phyloP scores from a whole-genome alignment of 2,888 invertebrate genomes.

The Mesorhabditis belari region DNA sequence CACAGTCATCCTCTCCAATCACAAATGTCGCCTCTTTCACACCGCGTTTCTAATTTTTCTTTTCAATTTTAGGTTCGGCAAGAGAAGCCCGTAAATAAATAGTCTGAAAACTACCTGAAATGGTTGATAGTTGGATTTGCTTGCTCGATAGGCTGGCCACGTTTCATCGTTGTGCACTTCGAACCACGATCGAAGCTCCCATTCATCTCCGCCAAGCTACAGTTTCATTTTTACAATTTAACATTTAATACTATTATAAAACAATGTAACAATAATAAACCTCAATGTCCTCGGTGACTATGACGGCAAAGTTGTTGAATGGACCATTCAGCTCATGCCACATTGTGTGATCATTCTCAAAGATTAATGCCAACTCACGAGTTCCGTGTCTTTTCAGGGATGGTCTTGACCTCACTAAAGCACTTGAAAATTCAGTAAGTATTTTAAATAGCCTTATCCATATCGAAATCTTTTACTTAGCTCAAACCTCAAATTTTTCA shows the following conservation, averaged over 20 bases:
- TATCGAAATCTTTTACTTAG: too few species aligned
- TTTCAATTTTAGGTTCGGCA: too few species aligned
- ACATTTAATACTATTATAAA: not conserved
- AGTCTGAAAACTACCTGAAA: too few species aligned
- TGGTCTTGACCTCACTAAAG: constrained; percentile 26
- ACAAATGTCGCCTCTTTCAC: constrained; percentile 33
- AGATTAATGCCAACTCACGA: constrained; percentile 39
- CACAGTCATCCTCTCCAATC: constrained; percentile 48
- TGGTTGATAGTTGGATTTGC: constrained; percentile 8
- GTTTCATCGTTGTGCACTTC: constrained; percentile 45
- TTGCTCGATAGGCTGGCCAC: constrained; percentile 22
- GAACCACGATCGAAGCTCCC: constrained; percentile 46
- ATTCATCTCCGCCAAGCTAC: constrained; percentile 43
- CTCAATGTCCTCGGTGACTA: constrained; percentile 43
- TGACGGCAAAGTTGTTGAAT: constrained; percentile 46
- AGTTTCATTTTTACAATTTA: not conserved
- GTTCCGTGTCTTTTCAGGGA: constrained; percentile 40
- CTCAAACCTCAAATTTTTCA: too few species aligned
- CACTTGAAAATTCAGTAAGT: too few species aligned
- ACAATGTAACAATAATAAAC: too few species aligned
- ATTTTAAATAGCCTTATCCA: too few species aligned
- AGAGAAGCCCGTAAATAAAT: constrained; percentile 45
- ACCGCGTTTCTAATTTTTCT: not conserved
- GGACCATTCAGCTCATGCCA: constrained; percentile 47
- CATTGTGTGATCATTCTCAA: constrained; percentile 43